Base-by-base conservation (phyloP, 2,797 vertebrate genomes). In the Manis crassicaudata region DNA sequence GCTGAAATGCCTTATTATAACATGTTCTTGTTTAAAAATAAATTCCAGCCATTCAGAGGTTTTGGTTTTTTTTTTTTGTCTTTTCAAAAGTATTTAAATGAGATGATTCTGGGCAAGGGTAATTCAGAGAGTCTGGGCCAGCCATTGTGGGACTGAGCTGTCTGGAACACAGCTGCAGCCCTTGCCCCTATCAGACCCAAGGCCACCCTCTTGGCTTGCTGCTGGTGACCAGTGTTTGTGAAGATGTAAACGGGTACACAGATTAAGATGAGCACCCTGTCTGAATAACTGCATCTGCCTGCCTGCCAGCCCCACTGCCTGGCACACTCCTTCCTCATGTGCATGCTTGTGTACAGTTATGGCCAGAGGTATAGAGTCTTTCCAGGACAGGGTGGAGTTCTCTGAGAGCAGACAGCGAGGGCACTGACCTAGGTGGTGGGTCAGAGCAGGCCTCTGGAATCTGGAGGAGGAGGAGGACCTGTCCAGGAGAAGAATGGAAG, bases 11-110 rank as follows among this genome's bases (percentile, higher is more conserved):
- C 73, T 68, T 70, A 29, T 91, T 87, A 37, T 73, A 73, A 72
- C 56, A 52, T 92, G 70, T 86, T 79, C 77, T 88, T 85, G 10
- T 95, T 97, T 94, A 82, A 70, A 90, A 97, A 81, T 68, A 96
- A 92, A 94, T 93, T 93, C 84, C 82, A 95, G n/a, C 27, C 68
- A 92, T 76, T 95, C n/a, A 40, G 12, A 85, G 18, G 29, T 6
- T 82, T 88, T 7, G 67, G 29, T 4, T 35, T 35, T 56, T 56
- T 20, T 35, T 27, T 56, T 16, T 37, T 10, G n/a, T 70, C 13
- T 87, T 91, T 80, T 54, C 76, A 62, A 35, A 79, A 90, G 72
- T 83, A 54, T 67, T 97, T 88, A 73, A 97, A 90, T 90, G 20
- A 50, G 62, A 29, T 80, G 88, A 68, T 84, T 82, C 70, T 76